phyloP scores from a whole-genome alignment of 92 coral and sea anemone species.

The Phenganax stokvisi region DNA sequence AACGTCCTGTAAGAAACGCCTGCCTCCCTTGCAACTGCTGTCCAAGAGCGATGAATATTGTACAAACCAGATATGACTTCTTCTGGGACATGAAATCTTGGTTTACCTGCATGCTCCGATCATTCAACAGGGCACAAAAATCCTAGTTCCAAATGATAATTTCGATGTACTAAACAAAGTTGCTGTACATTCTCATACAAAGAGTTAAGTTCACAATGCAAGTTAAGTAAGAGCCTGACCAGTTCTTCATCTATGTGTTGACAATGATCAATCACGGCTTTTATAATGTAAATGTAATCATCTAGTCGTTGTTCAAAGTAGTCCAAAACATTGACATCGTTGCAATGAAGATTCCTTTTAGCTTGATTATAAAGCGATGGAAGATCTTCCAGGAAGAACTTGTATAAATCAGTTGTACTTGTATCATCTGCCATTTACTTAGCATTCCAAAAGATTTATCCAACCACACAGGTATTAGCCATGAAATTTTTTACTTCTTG shows the following conservation, averaged over 20 bases:
- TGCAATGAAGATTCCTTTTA: constrained; percentile 46
- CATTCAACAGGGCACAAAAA: constrained; percentile 51
- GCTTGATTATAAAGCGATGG: constrained; percentile 41
- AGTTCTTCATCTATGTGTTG: constrained; percentile 43
- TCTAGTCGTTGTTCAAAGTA: constrained; percentile 57
- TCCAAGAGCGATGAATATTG: constrained; percentile 52
- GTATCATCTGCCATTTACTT: neutral
- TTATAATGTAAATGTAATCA: constrained; percentile 49
- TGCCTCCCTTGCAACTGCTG: constrained; percentile 48
- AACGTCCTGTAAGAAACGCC: constrained; percentile 37
- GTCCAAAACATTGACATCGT: constrained; percentile 49
- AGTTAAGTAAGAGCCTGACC: constrained; percentile 20
- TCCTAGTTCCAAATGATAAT: constrained; percentile 42
- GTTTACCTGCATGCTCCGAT: constrained; percentile 48
- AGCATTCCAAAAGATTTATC: neutral
- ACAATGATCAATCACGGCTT: constrained; percentile 50
- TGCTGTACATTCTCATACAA: constrained; percentile 33
- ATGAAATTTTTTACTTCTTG: constrained; percentile 1
- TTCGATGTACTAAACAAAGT: constrained; percentile 32
- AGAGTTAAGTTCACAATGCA: constrained; percentile 34
- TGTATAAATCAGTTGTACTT: neutral
- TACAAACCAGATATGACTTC: constrained; percentile 43
- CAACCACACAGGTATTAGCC: neutral
- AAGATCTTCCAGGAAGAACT: constrained; percentile 34
- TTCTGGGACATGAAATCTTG: constrained; percentile 51